Conservation (phyloP, 1,140 invertebrate genomes). For the Venustaconcha ellipsiformis region DNA sequence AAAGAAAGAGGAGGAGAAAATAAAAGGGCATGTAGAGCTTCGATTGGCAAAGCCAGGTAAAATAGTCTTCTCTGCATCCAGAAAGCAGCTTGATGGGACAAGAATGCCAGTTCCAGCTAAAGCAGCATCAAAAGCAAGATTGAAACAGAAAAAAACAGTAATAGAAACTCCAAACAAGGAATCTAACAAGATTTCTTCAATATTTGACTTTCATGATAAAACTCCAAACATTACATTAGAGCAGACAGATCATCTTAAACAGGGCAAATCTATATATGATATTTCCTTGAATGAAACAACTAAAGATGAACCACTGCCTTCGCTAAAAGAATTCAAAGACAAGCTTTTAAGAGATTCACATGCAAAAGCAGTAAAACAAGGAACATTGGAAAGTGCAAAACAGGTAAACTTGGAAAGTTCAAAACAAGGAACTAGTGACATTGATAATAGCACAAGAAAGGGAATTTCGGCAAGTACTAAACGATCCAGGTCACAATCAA, state of each 20-base stretch:
- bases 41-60: conserved; percentile 43
- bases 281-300: conserved; percentile 33
- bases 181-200: conserved; percentile 10
- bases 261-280: conserved; percentile 31
- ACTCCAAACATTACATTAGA: conserved; percentile 32
- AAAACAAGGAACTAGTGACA: not conserved
- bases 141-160: conserved; percentile 45
- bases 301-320: not conserved
- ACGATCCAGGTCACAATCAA: too few species aligned
- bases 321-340: conserved; percentile 6
- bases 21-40: conserved; percentile 29
- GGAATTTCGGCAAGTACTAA: not conserved
- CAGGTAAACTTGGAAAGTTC: not conserved
- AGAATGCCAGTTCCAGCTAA: conserved; percentile 45
- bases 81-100: conserved; percentile 46
- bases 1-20: not conserved
- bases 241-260: conserved; percentile 3
- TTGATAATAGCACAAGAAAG: not conserved
- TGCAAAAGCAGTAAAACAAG: conserved; percentile 1
- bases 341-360: not conserved
- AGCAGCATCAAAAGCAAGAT: conserved; percentile 34
- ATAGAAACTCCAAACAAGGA: conserved; percentile 20
- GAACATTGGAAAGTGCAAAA: conserved; percentile 7
- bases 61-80: conserved; percentile 42
- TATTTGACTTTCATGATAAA: conserved; percentile 56